Base-by-base conservation (phyloP, 2,797 vertebrate genomes). In the Remorina albescens region DNA sequence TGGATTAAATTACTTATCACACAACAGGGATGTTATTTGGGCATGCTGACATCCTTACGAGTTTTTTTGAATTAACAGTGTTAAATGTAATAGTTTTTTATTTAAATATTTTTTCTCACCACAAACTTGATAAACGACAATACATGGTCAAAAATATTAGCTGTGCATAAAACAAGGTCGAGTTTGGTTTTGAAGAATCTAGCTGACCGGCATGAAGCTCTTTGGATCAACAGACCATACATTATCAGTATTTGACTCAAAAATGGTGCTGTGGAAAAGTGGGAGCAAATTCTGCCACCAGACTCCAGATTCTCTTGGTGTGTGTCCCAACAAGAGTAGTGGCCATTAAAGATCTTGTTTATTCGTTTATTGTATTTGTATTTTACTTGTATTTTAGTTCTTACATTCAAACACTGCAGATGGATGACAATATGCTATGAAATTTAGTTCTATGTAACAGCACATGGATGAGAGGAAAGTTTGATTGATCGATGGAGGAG, bases 1-100 rank as follows among this genome's bases (percentile, higher is more conserved):
- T 87, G 90, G 86, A 78, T 19, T 15, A 0, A 54, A 44, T 4
- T 0, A 4, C 0, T 25, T 63, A 73, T 72, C 83, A 76, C 86
- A 83, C 12, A 8, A 21, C 5, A 2, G 56, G 0, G 36, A 74
- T 57, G 57, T 23, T 0, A 46, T 56, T 2, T 7, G 39, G 10
- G 3, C n/a, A n/a, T n/a, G n/a, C n/a, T n/a, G n/a, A n/a, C n/a
- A n/a, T n/a, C n/a, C n/a, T n/a, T n/a, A n/a, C n/a, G n/a, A n/a
- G n/a, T n/a, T 54, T 10, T 54, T 32, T 54, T 50, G 6, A 12
- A 23, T 26, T 15, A 1, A 3, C 2, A 37, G 5, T 21, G 7
- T 2, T 60, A 13, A 23, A 46, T 26, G n/a, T 12, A 23, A 7
- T 15, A n/a, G n/a, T 46, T 60, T 30, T 37, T 37, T 18, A 6